Percentiles rank a stretch among this genome's conserved stretches.
phyloP scores from a whole-genome alignment of 2,888 invertebrate species.

The Cryptops parisi region DNA sequence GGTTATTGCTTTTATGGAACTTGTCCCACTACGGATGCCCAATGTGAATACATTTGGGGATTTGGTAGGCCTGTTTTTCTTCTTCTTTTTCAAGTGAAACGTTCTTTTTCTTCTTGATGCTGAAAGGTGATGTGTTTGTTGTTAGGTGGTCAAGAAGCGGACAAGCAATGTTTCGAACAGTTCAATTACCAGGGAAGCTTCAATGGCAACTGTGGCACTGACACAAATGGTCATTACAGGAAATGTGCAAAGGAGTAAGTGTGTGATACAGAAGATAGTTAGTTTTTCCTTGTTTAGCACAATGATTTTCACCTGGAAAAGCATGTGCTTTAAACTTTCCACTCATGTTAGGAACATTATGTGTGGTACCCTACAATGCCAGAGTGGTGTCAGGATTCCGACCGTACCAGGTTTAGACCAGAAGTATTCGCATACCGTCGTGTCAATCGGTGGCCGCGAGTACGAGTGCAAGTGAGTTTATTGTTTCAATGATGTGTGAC shows the following conservation, averaged over 20 bases:
- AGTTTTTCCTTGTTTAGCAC: neutral
- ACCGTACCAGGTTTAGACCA: conserved; percentile 62
- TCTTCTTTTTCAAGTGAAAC: neutral
- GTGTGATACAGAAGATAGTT: no score
- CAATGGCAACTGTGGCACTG: conserved; percentile 89
- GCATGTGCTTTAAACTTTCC: no score
- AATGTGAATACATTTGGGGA: conserved; percentile 81
- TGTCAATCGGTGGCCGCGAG: conserved; percentile 73
- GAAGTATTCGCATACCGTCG: conserved; percentile 72
- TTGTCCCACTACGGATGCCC: conserved; percentile 72
- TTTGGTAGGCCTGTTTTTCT: conserved; percentile 36
- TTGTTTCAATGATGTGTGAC: neutral
- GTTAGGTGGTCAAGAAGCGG: conserved; percentile 56
- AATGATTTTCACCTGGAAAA: neutral
- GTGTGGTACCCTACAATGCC: conserved; percentile 92
- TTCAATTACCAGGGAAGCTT: conserved; percentile 91
- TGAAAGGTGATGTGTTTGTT: no score
- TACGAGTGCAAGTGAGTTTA: conserved; percentile 84
- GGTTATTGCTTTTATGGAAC: conserved; percentile 85
- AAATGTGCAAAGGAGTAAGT: conserved; percentile 78
- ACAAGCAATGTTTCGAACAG: conserved; percentile 79
- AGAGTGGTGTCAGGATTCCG: conserved; percentile 69
- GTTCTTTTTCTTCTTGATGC: conserved; percentile 5
- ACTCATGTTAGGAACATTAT: conserved; percentile 79
- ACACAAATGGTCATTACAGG: conserved; percentile 54